Percentiles rank a stretch among this genome's conserved stretches.
These are phyloP conservation scores for Electrona antarctica DNA, from an alignment of 2,113 vertebrate species.

Conservation along the genomic window DNA sequence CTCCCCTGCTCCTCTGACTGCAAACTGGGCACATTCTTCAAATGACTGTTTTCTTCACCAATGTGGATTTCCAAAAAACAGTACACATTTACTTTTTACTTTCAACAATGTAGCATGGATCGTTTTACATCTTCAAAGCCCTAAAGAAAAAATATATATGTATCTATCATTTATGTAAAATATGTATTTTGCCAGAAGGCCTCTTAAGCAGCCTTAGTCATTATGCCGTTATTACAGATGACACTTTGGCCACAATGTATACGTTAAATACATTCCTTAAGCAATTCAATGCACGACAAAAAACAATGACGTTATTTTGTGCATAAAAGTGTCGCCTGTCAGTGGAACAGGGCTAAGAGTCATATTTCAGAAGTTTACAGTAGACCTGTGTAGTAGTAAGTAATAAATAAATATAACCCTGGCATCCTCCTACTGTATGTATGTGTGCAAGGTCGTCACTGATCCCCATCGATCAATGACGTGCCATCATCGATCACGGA, in stretches of 20 bases:
- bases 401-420: constrained; percentile 56
- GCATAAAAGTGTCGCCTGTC: constrained; percentile 50
- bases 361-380: constrained; percentile 41
- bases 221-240: constrained; percentile 47
- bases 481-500: not conserved
- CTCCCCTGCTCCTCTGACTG: constrained; percentile 46
- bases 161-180: constrained; percentile 72
- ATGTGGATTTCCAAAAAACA: constrained; percentile 36
- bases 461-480: no score
- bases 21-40: constrained; percentile 45
- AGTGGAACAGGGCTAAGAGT: constrained; percentile 42
- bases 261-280: constrained; percentile 64
- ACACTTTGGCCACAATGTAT: constrained; percentile 52
- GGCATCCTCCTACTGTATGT: constrained; percentile 29
- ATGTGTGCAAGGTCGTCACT: constrained; percentile 16
- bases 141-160: constrained; percentile 74
- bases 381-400: constrained; percentile 50
- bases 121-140: constrained; percentile 48
- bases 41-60: constrained; percentile 15
- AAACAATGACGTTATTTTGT: constrained; percentile 45
- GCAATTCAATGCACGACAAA: constrained; percentile 58
- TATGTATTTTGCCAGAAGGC: constrained; percentile 60
- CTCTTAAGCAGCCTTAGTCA: constrained; percentile 33
- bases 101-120: constrained; percentile 46
- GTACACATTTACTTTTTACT: constrained; percentile 34